phyloP scores from a whole-genome alignment of 2,113 vertebrate species.

The Nematolebias whitei region DNA sequence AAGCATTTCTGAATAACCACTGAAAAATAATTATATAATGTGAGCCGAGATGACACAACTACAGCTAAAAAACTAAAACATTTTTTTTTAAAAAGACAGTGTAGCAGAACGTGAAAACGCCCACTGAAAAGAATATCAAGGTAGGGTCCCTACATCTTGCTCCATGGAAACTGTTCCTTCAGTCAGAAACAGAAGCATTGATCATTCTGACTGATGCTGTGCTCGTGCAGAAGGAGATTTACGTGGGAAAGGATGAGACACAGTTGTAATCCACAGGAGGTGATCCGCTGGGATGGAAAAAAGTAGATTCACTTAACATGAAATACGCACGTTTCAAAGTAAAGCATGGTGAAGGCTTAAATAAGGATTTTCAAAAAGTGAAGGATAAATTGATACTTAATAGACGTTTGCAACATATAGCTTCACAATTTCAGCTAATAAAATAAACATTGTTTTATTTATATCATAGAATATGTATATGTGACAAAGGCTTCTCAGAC shows the following conservation, averaged over 20 bases:
- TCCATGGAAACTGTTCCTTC: slow-evolving; percentile 6
- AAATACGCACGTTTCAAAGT: slow-evolving; percentile 15
- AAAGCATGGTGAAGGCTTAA: slow-evolving; percentile 4
- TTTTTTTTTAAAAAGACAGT: no score
- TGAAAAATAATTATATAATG: neutral
- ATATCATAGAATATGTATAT: neutral
- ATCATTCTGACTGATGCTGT: slow-evolving; percentile 20
- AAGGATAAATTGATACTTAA: neutral
- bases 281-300: slow-evolving; percentile 6
- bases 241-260: slow-evolving; percentile 6
- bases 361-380: neutral
- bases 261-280: slow-evolving; percentile 2
- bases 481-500: no score
- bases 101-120: neutral
- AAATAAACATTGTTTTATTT: neutral
- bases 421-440: neutral
- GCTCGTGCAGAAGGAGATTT: slow-evolving; percentile 3
- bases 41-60: no score
- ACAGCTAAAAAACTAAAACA: neutral
- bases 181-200: slow-evolving; percentile 15
- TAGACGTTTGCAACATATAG: slow-evolving; percentile 1
- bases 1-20: no score
- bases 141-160: neutral
- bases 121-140: slow-evolving; percentile 1
- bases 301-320: slow-evolving; percentile 1